Conservation (phyloP, 2,113 vertebrate genomes). For the Trichechus manatus region DNA sequence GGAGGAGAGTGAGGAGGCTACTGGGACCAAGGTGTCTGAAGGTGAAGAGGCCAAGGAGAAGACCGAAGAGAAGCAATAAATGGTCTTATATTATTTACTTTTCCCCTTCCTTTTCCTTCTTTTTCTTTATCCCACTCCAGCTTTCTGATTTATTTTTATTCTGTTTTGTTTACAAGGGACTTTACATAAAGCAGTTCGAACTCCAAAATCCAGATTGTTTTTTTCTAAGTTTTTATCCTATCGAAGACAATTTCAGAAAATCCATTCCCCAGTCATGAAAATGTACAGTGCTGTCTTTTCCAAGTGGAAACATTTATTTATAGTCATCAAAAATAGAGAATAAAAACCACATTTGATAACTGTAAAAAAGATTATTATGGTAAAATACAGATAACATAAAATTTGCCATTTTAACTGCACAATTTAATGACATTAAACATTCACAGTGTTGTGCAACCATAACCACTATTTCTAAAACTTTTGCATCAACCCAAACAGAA, state of each 20-base stretch:
- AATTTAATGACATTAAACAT: too few relatives aligned
- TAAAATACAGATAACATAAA: constrained; percentile 80
- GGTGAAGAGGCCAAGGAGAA: constrained; percentile 86
- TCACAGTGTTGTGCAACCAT: too few relatives aligned
- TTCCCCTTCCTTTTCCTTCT: constrained; percentile 62
- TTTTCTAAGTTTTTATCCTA: constrained; percentile 90
- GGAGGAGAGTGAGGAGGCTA: constrained; percentile 89
- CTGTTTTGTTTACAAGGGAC: constrained; percentile 96
- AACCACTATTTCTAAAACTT: too few relatives aligned
- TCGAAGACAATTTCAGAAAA: constrained; percentile 90
- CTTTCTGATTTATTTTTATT: constrained; percentile 83
- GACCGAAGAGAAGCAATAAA: constrained; percentile 93
- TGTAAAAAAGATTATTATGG: constrained; percentile 74
- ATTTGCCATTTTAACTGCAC: too few relatives aligned
- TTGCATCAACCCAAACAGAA: too few relatives aligned
- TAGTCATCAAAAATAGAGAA: constrained; percentile 92
- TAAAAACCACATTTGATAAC: constrained; percentile 89
- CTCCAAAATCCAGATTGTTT: constrained; percentile 90
- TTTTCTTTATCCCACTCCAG: constrained; percentile 81
- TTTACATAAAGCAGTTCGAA: constrained; percentile 91
- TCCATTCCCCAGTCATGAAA: constrained; percentile 91
- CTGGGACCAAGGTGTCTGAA: constrained; percentile 90
- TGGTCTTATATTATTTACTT: constrained; percentile 83
- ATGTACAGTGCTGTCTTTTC: constrained; percentile 92
- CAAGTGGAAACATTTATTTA: constrained; percentile 94